These are phyloP conservation scores for Andrena camellia DNA, from an alignment of 2,888 invertebrate species.

Conservation along the genomic window DNA sequence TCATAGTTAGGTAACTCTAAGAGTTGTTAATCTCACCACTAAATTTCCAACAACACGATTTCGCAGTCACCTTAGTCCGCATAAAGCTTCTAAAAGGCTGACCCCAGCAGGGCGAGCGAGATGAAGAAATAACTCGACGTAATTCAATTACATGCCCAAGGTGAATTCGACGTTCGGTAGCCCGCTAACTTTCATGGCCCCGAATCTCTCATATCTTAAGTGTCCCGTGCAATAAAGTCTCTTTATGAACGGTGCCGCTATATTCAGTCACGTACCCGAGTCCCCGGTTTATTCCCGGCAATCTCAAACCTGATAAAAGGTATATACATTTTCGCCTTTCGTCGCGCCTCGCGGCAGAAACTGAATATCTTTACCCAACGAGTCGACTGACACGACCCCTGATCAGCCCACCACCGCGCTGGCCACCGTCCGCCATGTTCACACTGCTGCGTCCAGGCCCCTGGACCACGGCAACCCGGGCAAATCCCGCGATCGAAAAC, in stretches of 20 bases:
- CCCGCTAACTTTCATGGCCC: neutral
- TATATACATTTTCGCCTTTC: neutral
- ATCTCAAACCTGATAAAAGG: slow-evolving; percentile 25
- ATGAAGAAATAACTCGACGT: neutral
- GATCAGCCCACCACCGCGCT: neutral
- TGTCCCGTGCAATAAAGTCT: slow-evolving; percentile 5
- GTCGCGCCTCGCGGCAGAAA: neutral
- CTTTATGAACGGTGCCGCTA: slow-evolving; percentile 24
- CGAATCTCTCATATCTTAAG: slow-evolving; percentile 6
- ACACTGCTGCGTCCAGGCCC: no score
- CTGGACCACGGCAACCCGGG: neutral
- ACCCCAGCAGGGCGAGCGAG: neutral
- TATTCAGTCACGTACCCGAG: neutral
- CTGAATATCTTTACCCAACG: slow-evolving; percentile 5
- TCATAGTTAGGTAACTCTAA: neutral
- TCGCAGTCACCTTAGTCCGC: neutral
- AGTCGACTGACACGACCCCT: neutral
- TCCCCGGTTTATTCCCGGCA: neutral
- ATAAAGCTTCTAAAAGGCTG: neutral
- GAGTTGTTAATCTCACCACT: no score
- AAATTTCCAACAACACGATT: no score
- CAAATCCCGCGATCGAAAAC: neutral
- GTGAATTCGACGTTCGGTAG: slow-evolving; percentile 7
- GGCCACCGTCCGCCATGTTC: neutral
- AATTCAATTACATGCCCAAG: slow-evolving; percentile 19